phyloP scores from a whole-genome alignment of 2,113 vertebrate genomes.

The Notothenia coriiceps region DNA sequence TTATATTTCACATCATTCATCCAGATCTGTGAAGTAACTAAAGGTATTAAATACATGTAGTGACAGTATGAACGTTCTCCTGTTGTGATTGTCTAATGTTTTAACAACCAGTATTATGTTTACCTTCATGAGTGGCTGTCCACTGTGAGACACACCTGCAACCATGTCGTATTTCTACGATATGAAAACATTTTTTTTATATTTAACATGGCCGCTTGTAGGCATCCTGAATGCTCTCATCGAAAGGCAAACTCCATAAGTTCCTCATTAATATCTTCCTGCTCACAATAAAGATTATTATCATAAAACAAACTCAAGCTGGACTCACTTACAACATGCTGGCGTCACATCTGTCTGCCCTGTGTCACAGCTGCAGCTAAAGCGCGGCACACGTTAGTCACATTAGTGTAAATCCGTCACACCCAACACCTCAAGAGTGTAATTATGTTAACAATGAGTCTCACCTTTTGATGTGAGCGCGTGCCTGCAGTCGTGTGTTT shows the following conservation, averaged over 20 bases:
- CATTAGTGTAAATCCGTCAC: background rate
- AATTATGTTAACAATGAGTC: constrained; percentile 2
- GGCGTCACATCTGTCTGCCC: constrained; percentile 2
- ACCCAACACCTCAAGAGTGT: background rate
- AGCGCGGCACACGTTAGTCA: background rate
- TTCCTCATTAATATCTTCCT: constrained; percentile 83
- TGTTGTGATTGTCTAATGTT: background rate
- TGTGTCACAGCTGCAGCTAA: background rate
- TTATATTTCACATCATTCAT: too few species aligned
- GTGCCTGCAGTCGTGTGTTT: constrained; percentile 48
- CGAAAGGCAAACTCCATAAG: constrained; percentile 86
- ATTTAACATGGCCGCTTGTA: constrained; percentile 46
- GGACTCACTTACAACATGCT: background rate
- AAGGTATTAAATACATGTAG: too few species aligned
- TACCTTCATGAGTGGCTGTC: constrained; percentile 90
- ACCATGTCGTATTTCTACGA: constrained; percentile 83
- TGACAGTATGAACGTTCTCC: too few species aligned
- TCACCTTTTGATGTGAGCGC: constrained; percentile 51
- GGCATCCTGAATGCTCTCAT: constrained; percentile 87
- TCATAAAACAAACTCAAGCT: background rate
- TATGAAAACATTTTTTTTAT: constrained; percentile 7
- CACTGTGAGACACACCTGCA: constrained; percentile 86
- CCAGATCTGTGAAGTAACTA: too few species aligned
- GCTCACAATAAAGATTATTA: constrained; percentile 29
- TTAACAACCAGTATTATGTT: background rate